Percentiles rank a stretch among this genome's conserved stretches.
Conservation (phyloP, 2,797 vertebrate genomes). For the Eospalax fontanierii region DNA sequence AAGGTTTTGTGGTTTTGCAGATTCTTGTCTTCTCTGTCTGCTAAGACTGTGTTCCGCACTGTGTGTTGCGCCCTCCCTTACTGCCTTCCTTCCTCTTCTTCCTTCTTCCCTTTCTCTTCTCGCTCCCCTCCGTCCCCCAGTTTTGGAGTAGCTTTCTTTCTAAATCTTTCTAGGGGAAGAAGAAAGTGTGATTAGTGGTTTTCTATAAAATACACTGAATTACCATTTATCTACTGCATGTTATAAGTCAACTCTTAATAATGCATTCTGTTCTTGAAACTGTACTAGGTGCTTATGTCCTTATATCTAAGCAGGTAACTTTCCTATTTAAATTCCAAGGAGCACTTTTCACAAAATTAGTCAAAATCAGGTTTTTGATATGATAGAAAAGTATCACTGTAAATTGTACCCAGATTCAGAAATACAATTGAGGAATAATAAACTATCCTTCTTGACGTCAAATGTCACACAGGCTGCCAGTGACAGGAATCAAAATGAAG, state of each 20-base stretch:
- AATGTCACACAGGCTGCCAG: constrained; percentile 79
- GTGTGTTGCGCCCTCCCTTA: neutral
- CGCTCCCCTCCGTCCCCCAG: rapidly evolving
- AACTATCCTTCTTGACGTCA: constrained; percentile 72
- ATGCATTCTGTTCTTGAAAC: constrained; percentile 46
- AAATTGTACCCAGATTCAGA: constrained; percentile 61
- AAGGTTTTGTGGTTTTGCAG: constrained; percentile 61
- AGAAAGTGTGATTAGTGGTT: constrained; percentile 45
- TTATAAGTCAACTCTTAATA: constrained; percentile 63
- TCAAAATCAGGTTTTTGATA: constrained; percentile 76
- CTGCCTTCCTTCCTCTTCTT: neutral
- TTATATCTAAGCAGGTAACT: constrained; percentile 46
- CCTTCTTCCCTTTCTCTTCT: too few species aligned
- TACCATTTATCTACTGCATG: constrained; percentile 44
- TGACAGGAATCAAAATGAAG: constrained; percentile 78
- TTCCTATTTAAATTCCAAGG: constrained; percentile 65
- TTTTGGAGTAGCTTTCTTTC: constrained; percentile 26
- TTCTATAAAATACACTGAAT: constrained; percentile 63
- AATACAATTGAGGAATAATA: constrained; percentile 53
- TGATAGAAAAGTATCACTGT: constrained; percentile 69
- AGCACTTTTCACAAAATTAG: constrained; percentile 66
- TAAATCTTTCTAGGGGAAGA: neutral
- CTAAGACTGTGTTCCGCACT: neutral
- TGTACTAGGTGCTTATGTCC: constrained; percentile 51
- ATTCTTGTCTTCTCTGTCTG: neutral